Conservation (phyloP, 2,797 vertebrate species). For the Phrynocephalus guinanensis region DNA sequence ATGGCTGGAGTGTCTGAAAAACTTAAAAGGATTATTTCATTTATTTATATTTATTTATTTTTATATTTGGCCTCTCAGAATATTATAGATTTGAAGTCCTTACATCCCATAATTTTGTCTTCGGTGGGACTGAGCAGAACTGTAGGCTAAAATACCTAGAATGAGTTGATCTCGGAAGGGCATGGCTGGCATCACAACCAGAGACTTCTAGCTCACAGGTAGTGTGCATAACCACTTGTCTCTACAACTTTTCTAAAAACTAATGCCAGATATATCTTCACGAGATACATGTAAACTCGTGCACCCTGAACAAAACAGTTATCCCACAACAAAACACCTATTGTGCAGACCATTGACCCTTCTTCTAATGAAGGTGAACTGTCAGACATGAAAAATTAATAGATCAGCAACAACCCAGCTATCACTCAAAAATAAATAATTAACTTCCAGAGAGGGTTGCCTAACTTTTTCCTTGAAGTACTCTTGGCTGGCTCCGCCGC, state of each 20-base stretch:
- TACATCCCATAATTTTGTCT: neutral
- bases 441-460: neutral
- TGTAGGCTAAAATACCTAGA: neutral
- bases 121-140: neutral
- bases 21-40: too few species aligned
- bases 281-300: neutral
- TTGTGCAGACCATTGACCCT: neutral
- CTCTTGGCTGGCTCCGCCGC: too few species aligned
- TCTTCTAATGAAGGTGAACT: neutral
- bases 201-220: neutral
- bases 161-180: too few species aligned
- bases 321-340: neutral
- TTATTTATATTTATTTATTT: too few species aligned
- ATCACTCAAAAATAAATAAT: neutral
- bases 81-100: neutral
- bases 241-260: neutral
- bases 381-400: neutral
- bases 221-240: neutral
- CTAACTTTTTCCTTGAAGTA: neutral
- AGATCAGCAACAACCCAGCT: neutral
- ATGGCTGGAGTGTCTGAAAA: too few species aligned
- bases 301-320: too few species aligned
- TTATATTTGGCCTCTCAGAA: neutral
- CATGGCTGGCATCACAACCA: neutral
- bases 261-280: neutral